Evolutionary conservation across 1,140 invertebrate genomes (phyloP).

Genomic region (Drosophila nikananu): DNA sequence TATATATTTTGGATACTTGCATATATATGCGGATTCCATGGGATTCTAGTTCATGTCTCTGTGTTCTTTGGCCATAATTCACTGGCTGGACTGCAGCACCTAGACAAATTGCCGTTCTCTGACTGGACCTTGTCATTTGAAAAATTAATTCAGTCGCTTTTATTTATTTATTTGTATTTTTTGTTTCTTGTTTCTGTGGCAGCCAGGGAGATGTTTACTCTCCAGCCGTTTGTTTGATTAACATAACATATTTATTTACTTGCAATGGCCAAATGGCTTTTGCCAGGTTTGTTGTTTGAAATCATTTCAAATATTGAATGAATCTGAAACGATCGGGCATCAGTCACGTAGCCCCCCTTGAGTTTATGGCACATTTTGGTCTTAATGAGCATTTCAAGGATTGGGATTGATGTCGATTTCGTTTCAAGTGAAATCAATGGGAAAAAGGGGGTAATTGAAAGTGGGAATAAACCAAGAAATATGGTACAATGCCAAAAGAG

Average conservation of each 20-base stretch:
- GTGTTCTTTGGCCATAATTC: constrained; percentile 27
- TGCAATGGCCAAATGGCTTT: constrained; percentile 1
- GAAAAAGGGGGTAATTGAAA: constrained; percentile 13
- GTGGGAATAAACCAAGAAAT: background rate
- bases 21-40: constrained; percentile 58
- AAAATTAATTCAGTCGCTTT: constrained; percentile 11
- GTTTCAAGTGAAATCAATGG: constrained; percentile 10
- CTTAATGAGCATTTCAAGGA: constrained; percentile 38
- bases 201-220: background rate
- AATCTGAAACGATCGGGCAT: constrained; percentile 9
- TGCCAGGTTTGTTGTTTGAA: constrained; percentile 14
- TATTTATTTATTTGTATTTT: constrained; percentile 24
- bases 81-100: constrained; percentile 47
- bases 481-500: background rate
- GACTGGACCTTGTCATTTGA: constrained; percentile 44
- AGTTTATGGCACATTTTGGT: constrained; percentile 28
- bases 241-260: constrained; percentile 44
- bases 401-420: constrained; percentile 32
- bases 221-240: constrained; percentile 39
- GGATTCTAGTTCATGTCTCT: constrained; percentile 24
- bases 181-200: background rate
- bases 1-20: constrained; percentile 18
- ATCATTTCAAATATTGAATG: constrained; percentile 25
- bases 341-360: constrained; percentile 42
- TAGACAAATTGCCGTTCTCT: constrained; percentile 40